Conservation (phyloP, 2,797 vertebrate species). For the Anguilla pacifica region DNA sequence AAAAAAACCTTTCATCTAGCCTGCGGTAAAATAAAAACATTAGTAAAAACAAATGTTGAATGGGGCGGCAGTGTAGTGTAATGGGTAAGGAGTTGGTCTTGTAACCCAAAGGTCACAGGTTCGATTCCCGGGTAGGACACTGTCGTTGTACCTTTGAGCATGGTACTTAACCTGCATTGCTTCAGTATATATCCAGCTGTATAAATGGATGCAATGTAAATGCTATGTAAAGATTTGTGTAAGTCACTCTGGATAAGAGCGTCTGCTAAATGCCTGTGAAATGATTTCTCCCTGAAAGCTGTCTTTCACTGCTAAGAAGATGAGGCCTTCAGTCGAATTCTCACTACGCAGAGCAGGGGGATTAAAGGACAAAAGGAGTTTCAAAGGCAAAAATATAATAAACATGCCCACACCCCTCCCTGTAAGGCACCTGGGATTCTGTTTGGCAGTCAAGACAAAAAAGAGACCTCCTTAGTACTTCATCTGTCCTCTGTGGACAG, state of each 20-base stretch:
- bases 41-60: background rate
- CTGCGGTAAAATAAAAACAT: background rate
- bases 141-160: too few relatives aligned
- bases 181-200: too few relatives aligned
- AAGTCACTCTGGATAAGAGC: too few relatives aligned
- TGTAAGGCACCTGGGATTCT: background rate
- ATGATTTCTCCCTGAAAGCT: background rate
- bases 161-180: too few relatives aligned
- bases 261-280: background rate
- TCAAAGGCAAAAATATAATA: slow-evolving; percentile 4
- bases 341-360: background rate
- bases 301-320: background rate
- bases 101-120: too few relatives aligned
- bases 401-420: background rate
- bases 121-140: too few relatives aligned
- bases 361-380: background rate
- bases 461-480: background rate
- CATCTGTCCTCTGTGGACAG: background rate
- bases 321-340: background rate
- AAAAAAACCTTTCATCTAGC: background rate
- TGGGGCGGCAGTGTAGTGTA: too few relatives aligned
- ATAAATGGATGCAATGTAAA: too few relatives aligned
- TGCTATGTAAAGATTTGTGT: too few relatives aligned
- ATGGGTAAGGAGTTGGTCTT: too few relatives aligned
- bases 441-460: background rate